Evolutionary conservation across 2,797 vertebrate species (phyloP).

Genomic region (Diglossa cyanea): DNA sequence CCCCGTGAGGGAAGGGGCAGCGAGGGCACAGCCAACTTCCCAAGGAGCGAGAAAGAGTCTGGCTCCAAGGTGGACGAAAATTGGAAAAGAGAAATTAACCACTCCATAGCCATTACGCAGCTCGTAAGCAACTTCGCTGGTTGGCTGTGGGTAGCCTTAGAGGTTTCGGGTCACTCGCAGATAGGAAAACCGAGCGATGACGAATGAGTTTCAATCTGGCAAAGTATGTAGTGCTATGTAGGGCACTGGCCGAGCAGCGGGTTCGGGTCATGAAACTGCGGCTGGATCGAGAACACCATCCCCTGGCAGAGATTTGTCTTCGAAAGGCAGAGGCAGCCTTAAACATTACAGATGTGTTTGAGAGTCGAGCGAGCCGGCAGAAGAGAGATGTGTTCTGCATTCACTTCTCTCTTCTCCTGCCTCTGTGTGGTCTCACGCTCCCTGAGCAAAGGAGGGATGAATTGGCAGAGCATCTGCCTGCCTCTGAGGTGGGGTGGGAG

Average conservation of each 20-base stretch:
- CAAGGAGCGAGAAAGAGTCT: not conserved
- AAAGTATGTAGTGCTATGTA: not conserved
- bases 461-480: not conserved
- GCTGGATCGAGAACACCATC: constrained; percentile 1
- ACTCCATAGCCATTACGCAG: not conserved
- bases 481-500: not conserved
- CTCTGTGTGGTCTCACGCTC: not conserved
- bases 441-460: not conserved
- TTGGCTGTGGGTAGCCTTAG: not conserved
- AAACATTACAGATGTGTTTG: not conserved
- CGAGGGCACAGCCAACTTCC: not conserved
- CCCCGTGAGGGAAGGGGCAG: not conserved
- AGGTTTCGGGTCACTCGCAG: not conserved
- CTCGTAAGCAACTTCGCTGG: not conserved
- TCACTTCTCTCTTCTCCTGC: not conserved
- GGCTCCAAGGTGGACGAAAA: not conserved
- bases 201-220: not conserved
- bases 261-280: constrained; percentile 33
- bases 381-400: not conserved
- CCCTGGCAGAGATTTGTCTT: constrained; percentile 7
- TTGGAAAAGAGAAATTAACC: not conserved
- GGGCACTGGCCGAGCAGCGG: not conserved
- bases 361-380: not conserved
- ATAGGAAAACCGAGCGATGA: not conserved
- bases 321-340: constrained; percentile 9